These are phyloP conservation scores for Temnothorax longispinosus DNA, from an alignment of 1,140 invertebrate genomes.

Conservation along the genomic window DNA sequence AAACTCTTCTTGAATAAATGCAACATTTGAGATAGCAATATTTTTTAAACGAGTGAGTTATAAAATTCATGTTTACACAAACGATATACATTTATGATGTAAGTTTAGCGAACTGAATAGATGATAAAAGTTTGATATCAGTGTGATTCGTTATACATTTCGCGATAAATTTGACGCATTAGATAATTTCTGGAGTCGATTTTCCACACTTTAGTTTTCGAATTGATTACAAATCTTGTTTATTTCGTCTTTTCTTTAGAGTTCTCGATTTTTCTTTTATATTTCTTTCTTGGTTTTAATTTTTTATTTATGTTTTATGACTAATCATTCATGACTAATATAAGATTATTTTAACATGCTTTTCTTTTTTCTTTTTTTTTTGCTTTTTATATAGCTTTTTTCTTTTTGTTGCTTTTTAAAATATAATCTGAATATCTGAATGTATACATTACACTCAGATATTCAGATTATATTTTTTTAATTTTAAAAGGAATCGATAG, in stretches of 20 bases:
- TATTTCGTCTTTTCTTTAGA: not conserved
- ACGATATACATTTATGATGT: not conserved
- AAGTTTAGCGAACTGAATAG: not conserved
- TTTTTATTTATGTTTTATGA: not conserved
- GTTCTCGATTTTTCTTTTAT: not conserved
- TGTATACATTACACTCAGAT: not conserved
- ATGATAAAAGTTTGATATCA: not conserved
- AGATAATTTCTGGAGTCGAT: not conserved
- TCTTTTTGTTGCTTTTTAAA: not conserved
- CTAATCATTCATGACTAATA: not conserved
- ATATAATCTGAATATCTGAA: no score
- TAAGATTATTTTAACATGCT: not conserved
- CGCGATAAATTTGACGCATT: not conserved
- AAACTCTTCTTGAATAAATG: not conserved
- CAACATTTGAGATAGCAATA: not conserved
- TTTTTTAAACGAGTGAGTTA: not conserved
- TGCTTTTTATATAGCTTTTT: not conserved
- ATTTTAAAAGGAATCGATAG: not conserved
- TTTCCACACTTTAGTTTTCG: not conserved
- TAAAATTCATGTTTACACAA: not conserved
- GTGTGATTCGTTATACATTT: not conserved
- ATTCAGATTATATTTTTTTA: not conserved
- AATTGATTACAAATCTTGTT: not conserved
- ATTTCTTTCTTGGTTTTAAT: not conserved
- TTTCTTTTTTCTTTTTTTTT: not conserved